Base-by-base conservation (phyloP, 2,797 vertebrate species). In the Rhynchotus rufescens region DNA sequence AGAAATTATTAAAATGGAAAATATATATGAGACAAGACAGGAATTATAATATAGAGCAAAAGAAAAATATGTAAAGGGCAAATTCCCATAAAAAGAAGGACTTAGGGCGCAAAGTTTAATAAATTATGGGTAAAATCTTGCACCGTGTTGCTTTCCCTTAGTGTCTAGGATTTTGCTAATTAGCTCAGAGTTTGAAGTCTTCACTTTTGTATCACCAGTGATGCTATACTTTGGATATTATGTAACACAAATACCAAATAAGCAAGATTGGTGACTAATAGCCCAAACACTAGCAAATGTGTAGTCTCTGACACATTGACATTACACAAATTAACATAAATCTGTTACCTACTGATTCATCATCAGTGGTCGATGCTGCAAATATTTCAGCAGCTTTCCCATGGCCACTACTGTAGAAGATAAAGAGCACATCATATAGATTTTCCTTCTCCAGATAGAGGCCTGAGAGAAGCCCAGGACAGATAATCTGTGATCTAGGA, bases 391-490 rank as follows among this genome's bases (percentile, higher is more conserved):
- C 74, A 89, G 77, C 47, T 71, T 71, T 71, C 26, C 54, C 28
- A 38, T 36, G 25, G 25, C 81, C 77, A 80, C 60, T 71, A 74
- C 0, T 59, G 77, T 87, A 17, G 71, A 96, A 92, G 88, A 95
- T 44, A 85, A 95, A 90, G 71, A 94, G 78, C 76, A 52, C 3
- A 10, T 34, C 49, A 49, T 87, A 96, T 92, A 88, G 94, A 95
- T 96, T 94, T 96, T 93, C 57, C 26, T 92, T 94, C 86, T 92
- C 68, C 81, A 90, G 94, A 86, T 0, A 81, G 52, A 10, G 40
- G 25, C 25, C 67, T 76, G 60, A 16, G 47, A 81, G 83, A 93
- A 76, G 64, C 45, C 74, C 61, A 32, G 52, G 88, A 89, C 86
- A 89, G 92, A 87, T 94, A 81, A 92, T 90, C 79, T 92, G 83